phyloP scores from a whole-genome alignment of 2,797 vertebrate genomes.

The Tangara arthus region DNA sequence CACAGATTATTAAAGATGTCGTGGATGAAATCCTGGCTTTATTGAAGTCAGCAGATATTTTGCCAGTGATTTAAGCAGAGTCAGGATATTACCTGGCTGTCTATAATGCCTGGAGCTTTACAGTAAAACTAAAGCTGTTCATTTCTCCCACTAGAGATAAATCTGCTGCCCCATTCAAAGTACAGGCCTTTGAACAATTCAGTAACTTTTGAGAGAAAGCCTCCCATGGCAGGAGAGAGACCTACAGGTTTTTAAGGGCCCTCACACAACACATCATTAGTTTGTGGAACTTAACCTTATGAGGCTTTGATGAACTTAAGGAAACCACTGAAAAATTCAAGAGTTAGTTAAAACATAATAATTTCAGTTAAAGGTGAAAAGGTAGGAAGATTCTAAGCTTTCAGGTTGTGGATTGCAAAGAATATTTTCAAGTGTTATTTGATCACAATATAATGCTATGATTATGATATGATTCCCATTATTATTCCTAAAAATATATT shows the following conservation, averaged over 20 bases:
- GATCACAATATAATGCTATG: neutral
- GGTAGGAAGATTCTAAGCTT: neutral
- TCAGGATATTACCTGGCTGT: slow-evolving; percentile 19
- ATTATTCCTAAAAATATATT: neutral
- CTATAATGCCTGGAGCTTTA: slow-evolving; percentile 4
- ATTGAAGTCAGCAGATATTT: slow-evolving; percentile 28
- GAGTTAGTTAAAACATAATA: neutral
- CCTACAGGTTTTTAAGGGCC: neutral
- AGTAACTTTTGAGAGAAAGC: neutral
- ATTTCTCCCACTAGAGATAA: neutral
- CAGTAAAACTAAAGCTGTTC: neutral
- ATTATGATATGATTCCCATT: neutral
- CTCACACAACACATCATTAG: neutral
- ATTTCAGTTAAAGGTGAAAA: neutral
- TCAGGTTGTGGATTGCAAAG: neutral
- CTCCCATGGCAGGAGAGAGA: neutral
- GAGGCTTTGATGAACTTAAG: neutral
- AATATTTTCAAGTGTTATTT: neutral
- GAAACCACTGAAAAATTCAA: neutral
- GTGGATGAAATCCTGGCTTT: slow-evolving; percentile 6
- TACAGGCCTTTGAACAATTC: neutral
- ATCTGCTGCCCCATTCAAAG: neutral
- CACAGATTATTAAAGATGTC: slow-evolving; percentile 42
- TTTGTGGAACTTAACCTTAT: neutral
- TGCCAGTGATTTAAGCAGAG: slow-evolving; percentile 15